Percentiles rank a stretch among this genome's conserved stretches.
These are phyloP conservation scores for Periophthalmus modestus DNA, from an alignment of 2,113 vertebrate species.

Conservation along the genomic window DNA sequence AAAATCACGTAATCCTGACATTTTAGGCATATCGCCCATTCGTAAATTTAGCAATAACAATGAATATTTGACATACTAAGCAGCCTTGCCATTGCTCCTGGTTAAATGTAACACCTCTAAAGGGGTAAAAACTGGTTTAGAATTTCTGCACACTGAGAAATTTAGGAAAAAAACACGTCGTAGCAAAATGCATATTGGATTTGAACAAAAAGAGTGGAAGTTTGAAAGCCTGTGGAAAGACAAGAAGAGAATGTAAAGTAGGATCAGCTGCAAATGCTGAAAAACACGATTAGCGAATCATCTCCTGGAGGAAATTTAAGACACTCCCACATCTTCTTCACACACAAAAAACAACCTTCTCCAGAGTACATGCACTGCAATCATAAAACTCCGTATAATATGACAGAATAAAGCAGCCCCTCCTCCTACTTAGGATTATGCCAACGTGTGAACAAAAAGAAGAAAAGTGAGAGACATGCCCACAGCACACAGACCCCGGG, in stretches of 20 bases:
- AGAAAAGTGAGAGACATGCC: constrained; percentile 36
- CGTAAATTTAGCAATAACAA: too few relatives aligned
- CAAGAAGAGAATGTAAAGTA: constrained; percentile 48
- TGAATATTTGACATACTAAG: neutral
- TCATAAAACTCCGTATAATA: constrained; percentile 17
- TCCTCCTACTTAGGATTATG: constrained; percentile 10
- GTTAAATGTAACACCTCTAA: neutral
- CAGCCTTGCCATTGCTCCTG: neutral
- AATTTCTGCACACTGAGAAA: constrained; percentile 6
- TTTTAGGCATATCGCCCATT: too few relatives aligned
- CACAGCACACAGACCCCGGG: constrained; percentile 20
- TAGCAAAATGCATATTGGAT: constrained; percentile 22
- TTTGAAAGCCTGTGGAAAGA: constrained; percentile 25
- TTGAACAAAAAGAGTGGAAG: constrained; percentile 14
- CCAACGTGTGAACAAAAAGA: neutral
- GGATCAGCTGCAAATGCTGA: constrained; percentile 35
- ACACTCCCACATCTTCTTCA: constrained; percentile 3
- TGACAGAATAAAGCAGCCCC: neutral
- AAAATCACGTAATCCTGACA: too few relatives aligned
- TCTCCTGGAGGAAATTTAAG: constrained; percentile 29
- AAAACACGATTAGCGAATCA: constrained; percentile 29
- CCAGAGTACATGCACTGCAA: constrained; percentile 1
- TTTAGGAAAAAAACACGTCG: constrained; percentile 3
- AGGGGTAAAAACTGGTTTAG: neutral
- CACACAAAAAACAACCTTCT: neutral